Percentiles rank a stretch among this genome's conserved stretches.
Evolutionary conservation across 2,797 vertebrate genomes (phyloP).

Genomic region (Poecilia gillii): DNA sequence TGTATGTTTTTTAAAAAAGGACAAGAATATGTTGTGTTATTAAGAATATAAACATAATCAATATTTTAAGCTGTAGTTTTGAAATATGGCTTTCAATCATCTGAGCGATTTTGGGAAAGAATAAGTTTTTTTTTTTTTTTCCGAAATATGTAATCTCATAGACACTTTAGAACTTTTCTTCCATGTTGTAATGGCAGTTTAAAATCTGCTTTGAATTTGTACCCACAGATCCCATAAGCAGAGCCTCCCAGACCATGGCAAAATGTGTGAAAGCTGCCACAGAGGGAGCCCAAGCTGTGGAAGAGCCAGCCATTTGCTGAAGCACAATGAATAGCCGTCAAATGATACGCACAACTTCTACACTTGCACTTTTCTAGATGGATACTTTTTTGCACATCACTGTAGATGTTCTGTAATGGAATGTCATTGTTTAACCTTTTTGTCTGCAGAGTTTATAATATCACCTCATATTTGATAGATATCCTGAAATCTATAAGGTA

Average conservation of each 20-base stretch:
- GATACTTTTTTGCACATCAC: constrained; percentile 42
- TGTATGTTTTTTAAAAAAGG: background rate
- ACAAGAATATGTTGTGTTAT: background rate
- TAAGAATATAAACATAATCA: background rate
- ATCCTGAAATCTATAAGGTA: constrained; percentile 34
- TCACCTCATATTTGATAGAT: constrained; percentile 15
- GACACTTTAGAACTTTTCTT: background rate
- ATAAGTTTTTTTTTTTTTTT: too few species aligned
- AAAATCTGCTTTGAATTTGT: constrained; percentile 28
- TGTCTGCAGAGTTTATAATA: background rate
- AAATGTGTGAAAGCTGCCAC: constrained; percentile 92
- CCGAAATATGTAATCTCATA: background rate
- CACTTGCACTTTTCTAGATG: constrained; percentile 59
- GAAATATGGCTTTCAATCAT: background rate
- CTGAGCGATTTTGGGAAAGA: background rate
- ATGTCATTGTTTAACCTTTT: constrained; percentile 6
- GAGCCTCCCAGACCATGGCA: constrained; percentile 93
- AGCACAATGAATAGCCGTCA: constrained; percentile 30
- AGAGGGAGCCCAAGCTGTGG: constrained; percentile 87
- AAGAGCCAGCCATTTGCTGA: constrained; percentile 89
- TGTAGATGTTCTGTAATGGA: constrained; percentile 23
- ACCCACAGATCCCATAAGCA: constrained; percentile 88
- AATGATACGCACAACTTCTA: constrained; percentile 53
- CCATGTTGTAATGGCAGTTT: background rate
- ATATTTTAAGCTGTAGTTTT: background rate